Percentiles rank a stretch among this genome's conserved stretches.
These are phyloP conservation scores for Lepidostoma basale DNA, from an alignment of 1,140 invertebrate genomes.

Conservation along the genomic window DNA sequence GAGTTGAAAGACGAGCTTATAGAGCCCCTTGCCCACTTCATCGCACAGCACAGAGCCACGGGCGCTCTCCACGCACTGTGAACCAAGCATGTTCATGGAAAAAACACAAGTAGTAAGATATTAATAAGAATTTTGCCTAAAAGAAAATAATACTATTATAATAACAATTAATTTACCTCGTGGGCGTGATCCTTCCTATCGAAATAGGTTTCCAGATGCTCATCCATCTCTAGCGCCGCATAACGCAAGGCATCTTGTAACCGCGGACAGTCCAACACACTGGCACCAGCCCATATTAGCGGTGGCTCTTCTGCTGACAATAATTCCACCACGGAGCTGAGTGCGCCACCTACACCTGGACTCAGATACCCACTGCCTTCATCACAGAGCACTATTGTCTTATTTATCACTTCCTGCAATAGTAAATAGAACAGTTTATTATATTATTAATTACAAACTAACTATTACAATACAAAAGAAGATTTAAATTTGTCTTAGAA, in stretches of 20 bases:
- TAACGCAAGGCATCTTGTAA: conserved; percentile 82
- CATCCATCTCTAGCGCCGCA: conserved; percentile 91
- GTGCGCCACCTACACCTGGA: conserved; percentile 46
- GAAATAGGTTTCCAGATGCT: conserved; percentile 93
- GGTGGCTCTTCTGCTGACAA: conserved; percentile 67
- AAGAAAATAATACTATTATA: background rate
- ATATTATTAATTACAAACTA: too few species aligned
- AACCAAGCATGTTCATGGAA: conserved; percentile 38
- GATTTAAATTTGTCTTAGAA: too few species aligned
- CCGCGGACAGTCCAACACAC: conserved; percentile 66
- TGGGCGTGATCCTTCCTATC: conserved; percentile 89
- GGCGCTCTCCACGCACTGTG: conserved; percentile 69
- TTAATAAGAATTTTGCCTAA: background rate
- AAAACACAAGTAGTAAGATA: conserved; percentile 5
- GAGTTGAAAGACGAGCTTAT: conserved; percentile 94
- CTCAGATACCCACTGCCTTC: conserved; percentile 47
- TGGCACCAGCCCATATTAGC: conserved; percentile 75
- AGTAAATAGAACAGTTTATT: background rate
- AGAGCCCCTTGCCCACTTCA: conserved; percentile 77
- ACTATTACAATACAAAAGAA: background rate
- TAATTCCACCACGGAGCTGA: conserved; percentile 51
- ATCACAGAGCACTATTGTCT: conserved; percentile 55
- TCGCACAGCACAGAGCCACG: conserved; percentile 41
- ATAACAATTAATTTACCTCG: conserved; percentile 67
- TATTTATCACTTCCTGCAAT: conserved; percentile 54